Conservation (phyloP, 2,113 vertebrate genomes). For the Chamaea fasciata region DNA sequence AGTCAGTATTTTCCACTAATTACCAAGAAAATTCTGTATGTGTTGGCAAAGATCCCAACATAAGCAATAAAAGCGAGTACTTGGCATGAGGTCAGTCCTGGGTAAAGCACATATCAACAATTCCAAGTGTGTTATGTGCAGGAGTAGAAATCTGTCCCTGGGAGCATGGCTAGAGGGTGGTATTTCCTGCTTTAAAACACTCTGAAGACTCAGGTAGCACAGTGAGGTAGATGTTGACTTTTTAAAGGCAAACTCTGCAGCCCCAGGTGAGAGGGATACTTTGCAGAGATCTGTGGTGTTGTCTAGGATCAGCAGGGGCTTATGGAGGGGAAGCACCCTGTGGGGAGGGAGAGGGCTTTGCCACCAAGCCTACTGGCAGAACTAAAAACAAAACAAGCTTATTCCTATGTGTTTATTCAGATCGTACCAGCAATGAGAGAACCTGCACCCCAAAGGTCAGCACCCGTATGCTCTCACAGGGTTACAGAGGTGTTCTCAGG, state of each 20-base stretch:
- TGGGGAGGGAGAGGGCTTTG: neutral
- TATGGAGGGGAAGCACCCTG: neutral
- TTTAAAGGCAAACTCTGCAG: neutral
- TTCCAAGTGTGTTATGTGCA: neutral
- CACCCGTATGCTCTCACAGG: neutral
- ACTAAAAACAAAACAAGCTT: neutral
- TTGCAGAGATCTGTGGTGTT: neutral
- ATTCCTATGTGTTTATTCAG: neutral
- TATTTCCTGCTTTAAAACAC: neutral
- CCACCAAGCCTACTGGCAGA: neutral
- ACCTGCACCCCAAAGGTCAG: neutral
- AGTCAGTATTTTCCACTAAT: conserved; percentile 41
- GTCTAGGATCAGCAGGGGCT: neutral
- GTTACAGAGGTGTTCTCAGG: neutral
- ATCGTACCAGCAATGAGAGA: neutral
- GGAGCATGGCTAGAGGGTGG: neutral
- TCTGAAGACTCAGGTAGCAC: neutral
- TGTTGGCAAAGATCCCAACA: neutral
- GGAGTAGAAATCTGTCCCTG: neutral
- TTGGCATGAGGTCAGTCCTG: neutral
- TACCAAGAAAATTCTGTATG: neutral
- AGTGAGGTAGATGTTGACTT: neutral
- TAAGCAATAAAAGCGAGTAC: neutral
- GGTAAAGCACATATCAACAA: neutral
- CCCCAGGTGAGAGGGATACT: neutral